These are phyloP conservation scores for Liparis tanakae DNA, from an alignment of 2,797 vertebrate species.

Conservation along the genomic window DNA sequence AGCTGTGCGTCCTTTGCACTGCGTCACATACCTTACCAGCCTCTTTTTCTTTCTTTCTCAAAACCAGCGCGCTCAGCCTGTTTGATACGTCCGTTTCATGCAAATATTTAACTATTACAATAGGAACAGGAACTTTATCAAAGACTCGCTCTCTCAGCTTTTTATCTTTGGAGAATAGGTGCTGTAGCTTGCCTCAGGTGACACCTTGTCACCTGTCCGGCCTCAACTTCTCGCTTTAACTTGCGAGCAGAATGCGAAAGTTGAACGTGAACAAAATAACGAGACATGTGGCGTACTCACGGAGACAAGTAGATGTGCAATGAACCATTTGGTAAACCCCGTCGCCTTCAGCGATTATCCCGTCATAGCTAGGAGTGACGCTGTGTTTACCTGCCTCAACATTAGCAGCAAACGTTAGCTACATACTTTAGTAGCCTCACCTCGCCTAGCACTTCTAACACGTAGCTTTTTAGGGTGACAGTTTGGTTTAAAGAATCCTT, in stretches of 20 bases:
- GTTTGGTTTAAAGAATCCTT: not conserved
- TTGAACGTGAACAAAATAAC: not conserved
- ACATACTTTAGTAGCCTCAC: not conserved
- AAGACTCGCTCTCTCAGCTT: not conserved
- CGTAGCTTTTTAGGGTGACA: not conserved
- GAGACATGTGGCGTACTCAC: not conserved
- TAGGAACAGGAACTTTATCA: not conserved
- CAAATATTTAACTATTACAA: constrained; percentile 25
- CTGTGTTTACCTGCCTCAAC: not conserved
- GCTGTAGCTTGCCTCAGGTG: not conserved
- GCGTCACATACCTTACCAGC: constrained; percentile 30
- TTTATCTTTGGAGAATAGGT: constrained; percentile 2
- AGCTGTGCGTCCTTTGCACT: constrained; percentile 53
- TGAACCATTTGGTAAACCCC: not conserved
- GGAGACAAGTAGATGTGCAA: not conserved
- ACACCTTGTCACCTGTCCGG: not conserved
- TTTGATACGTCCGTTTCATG: not conserved
- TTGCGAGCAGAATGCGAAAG: not conserved
- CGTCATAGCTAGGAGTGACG: not conserved
- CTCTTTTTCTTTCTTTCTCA: not conserved
- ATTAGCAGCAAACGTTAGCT: not conserved
- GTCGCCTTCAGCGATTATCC: not conserved
- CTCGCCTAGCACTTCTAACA: not conserved
- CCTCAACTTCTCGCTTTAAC: not conserved
- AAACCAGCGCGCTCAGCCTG: not conserved